These are phyloP conservation scores for Natator depressus DNA, from an alignment of 2,113 vertebrate genomes.

Conservation along the genomic window DNA sequence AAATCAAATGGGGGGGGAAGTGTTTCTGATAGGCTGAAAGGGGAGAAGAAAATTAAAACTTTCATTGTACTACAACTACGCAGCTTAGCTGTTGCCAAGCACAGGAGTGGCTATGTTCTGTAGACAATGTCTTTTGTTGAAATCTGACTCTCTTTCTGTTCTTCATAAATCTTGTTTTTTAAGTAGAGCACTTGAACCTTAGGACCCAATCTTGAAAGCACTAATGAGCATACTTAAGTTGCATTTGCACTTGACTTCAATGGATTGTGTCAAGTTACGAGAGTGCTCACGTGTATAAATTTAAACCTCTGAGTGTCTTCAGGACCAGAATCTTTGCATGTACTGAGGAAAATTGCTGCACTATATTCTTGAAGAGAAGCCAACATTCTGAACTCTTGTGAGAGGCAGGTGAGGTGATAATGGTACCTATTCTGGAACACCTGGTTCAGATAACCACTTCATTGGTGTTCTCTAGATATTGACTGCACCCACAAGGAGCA, in stretches of 20 bases:
- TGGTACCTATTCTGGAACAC: background rate
- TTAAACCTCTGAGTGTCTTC: background rate
- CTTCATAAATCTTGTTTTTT: background rate
- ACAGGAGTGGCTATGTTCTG: background rate
- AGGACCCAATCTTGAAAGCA: background rate
- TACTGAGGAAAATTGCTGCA: background rate
- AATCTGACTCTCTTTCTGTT: fast-evolving
- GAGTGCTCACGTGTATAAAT: background rate
- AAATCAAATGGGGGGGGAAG: background rate
- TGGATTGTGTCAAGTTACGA: background rate
- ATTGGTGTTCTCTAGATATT: background rate
- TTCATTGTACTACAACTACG: background rate
- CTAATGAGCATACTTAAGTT: background rate
- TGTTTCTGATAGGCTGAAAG: background rate
- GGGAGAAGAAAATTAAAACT: background rate
- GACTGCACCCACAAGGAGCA: background rate
- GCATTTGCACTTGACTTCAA: background rate
- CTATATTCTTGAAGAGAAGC: background rate
- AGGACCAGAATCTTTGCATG: background rate
- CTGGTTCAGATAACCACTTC: background rate
- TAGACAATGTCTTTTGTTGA: background rate
- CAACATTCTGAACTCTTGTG: background rate
- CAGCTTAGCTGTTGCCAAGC: background rate
- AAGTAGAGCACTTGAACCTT: background rate
- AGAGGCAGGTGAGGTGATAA: background rate